Conservation (phyloP, 2,113 vertebrate genomes). For the Lophochroa leadbeateri region DNA sequence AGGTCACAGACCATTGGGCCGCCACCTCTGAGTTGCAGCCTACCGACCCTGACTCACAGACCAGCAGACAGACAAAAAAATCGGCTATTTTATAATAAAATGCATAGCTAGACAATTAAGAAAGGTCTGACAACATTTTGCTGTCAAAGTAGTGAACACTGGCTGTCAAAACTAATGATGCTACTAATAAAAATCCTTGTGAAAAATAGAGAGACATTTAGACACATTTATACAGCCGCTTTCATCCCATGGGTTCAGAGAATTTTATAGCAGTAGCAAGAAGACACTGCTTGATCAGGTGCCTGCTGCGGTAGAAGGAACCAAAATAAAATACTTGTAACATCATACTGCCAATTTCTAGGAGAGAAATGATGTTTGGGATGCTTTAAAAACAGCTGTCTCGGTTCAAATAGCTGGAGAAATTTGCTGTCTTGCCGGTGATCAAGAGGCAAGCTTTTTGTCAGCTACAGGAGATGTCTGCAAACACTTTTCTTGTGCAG, state of each 20-base stretch:
- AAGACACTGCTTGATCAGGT: not conserved
- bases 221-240: not conserved
- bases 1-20: not conserved
- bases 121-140: conserved; percentile 7
- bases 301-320: not conserved
- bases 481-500: not conserved
- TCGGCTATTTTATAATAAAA: not conserved
- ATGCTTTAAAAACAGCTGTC: not conserved
- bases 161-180: conserved; percentile 10
- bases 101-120: not conserved
- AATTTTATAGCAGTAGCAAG: not conserved
- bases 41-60: not conserved
- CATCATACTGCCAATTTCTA: not conserved
- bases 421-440: not conserved
- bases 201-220: not conserved
- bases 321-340: not conserved
- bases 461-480: not conserved
- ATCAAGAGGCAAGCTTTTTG: not conserved
- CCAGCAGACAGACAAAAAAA: not conserved
- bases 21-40: not conserved
- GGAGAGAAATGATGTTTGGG: not conserved
- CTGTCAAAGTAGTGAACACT: not conserved
- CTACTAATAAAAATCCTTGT: not conserved
- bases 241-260: not conserved
- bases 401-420: not conserved